These are phyloP conservation scores for Galendromus occidentalis DNA, from an alignment of 1,140 invertebrate species.

Conservation along the genomic window DNA sequence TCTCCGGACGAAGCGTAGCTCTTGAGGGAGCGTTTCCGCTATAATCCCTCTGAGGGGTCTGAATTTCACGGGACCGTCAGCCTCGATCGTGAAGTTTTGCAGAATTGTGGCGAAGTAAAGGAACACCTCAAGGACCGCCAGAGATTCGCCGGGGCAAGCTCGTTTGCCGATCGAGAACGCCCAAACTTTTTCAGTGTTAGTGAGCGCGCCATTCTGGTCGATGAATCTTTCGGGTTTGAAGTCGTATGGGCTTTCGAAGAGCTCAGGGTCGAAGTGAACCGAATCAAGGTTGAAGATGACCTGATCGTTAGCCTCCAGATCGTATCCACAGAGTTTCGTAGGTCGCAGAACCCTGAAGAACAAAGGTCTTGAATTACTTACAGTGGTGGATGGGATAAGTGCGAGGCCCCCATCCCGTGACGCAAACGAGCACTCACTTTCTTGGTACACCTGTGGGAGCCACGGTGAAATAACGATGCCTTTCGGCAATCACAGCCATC, in stretches of 20 bases:
- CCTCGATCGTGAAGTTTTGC: conserved; percentile 17
- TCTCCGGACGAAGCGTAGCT: background rate
- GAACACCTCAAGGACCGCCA: conserved; percentile 21
- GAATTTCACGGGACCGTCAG: background rate
- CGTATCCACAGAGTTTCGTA: conserved; percentile 14
- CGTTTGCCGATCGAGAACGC: conserved; percentile 17
- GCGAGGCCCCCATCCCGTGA: background rate
- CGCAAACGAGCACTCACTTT: background rate
- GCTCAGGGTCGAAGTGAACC: conserved; percentile 15
- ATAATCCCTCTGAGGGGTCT: background rate
- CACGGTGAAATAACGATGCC: conserved; percentile 18
- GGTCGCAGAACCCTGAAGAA: conserved; percentile 9
- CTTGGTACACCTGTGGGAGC: conserved; percentile 18
- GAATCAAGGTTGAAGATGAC: conserved; percentile 7
- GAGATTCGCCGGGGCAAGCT: conserved; percentile 21
- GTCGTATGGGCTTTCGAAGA: conserved; percentile 13
- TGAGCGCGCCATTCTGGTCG: conserved; percentile 13
- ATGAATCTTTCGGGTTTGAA: conserved; percentile 16
- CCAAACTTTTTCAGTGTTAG: background rate
- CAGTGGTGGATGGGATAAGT: too few species aligned
- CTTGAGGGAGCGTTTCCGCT: background rate
- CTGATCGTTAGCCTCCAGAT: conserved; percentile 8
- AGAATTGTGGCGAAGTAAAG: conserved; percentile 20
- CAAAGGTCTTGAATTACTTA: background rate
- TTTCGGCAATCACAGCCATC: conserved; percentile 19